Evolutionary conservation across 2,888 invertebrate genomes (phyloP).

Genomic region (Cataglyphis cursor): DNA sequence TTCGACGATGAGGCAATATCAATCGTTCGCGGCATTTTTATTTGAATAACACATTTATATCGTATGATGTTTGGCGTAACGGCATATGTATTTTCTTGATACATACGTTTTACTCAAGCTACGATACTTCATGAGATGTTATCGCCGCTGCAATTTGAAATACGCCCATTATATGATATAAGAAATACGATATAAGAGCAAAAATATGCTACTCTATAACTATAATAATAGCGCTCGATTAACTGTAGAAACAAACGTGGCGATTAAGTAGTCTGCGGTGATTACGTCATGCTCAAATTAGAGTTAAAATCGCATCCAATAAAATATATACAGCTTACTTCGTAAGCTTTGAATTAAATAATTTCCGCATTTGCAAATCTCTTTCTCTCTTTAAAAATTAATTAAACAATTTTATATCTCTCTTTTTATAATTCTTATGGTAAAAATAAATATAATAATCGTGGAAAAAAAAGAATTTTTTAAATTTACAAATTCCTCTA

Average conservation of each 20-base stretch:
- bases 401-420: no score
- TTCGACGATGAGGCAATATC: neutral
- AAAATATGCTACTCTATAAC: neutral
- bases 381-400: neutral
- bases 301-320: neutral
- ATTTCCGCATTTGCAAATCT: neutral
- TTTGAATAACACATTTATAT: neutral
- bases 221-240: slow-evolving; percentile 18
- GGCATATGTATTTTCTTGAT: neutral
- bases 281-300: neutral
- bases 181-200: neutral
- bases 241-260: neutral
- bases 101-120: neutral
- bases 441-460: neutral
- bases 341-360: neutral
- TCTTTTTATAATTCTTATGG: neutral
- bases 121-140: neutral
- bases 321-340: neutral
- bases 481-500: neutral
- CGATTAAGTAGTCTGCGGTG: neutral
- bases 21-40: neutral
- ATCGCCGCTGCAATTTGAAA: neutral
- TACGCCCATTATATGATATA: neutral
- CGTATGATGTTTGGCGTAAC: neutral
- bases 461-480: neutral